phyloP scores from a whole-genome alignment of 2,113 vertebrate species.

The Xyliphius kryptos region DNA sequence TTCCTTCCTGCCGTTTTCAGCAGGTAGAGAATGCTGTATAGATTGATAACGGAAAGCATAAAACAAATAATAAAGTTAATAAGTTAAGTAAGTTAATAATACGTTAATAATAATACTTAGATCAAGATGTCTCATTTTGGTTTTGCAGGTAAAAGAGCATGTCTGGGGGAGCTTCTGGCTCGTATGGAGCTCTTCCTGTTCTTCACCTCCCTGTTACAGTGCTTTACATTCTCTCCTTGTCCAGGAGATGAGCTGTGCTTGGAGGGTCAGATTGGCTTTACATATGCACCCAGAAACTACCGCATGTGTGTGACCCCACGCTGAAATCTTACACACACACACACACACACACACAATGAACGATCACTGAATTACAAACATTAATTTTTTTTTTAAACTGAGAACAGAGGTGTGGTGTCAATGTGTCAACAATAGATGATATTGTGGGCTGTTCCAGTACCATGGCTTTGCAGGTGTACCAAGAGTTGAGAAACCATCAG shows the following conservation, averaged over 20 bases:
- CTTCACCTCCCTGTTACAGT: conserved; percentile 49
- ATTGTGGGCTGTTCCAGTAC: too few relatives aligned
- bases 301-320: conserved; percentile 49
- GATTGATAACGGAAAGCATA: too few relatives aligned
- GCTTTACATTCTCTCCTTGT: conserved; percentile 56
- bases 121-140: background rate
- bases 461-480: too few relatives aligned
- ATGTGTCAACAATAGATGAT: too few relatives aligned
- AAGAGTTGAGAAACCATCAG: too few relatives aligned
- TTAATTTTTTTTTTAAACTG: too few relatives aligned
- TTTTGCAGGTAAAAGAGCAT: conserved; percentile 32
- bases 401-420: too few relatives aligned
- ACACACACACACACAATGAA: too few relatives aligned
- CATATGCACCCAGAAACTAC: conserved; percentile 24
- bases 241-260: conserved; percentile 19
- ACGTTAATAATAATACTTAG: too few relatives aligned
- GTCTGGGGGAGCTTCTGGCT: conserved; percentile 36
- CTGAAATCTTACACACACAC: conserved; percentile 27
- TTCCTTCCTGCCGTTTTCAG: conserved; percentile 69
- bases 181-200: conserved; percentile 42
- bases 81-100: too few relatives aligned
- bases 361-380: too few relatives aligned
- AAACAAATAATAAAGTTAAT: too few relatives aligned
- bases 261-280: background rate
- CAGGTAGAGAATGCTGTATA: conserved; percentile 47